These are phyloP conservation scores for Cydia amplana DNA, from an alignment of 1,140 invertebrate genomes.

Conservation along the genomic window DNA sequence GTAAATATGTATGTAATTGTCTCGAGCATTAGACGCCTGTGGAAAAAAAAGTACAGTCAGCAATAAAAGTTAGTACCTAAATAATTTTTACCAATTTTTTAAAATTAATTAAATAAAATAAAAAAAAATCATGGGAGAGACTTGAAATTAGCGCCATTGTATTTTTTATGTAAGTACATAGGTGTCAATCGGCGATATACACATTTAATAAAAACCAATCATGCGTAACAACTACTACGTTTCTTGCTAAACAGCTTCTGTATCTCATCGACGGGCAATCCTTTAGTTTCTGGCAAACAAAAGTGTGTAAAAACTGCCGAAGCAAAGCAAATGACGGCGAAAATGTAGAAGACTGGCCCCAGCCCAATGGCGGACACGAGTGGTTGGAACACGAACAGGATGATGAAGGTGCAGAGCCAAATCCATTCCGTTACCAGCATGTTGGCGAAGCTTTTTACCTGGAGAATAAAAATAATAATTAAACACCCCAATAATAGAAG, in stretches of 20 bases:
- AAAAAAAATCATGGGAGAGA: too few species aligned
- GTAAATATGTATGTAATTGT: too few species aligned
- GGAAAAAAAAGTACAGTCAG: too few species aligned
- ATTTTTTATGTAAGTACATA: too few species aligned
- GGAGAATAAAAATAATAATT: slow-evolving; percentile 30
- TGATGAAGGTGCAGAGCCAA: slow-evolving; percentile 50
- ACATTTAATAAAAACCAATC: not conserved
- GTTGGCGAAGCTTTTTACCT: slow-evolving; percentile 51
- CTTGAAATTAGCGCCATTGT: too few species aligned
- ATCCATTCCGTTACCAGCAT: slow-evolving; percentile 49
- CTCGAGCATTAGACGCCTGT: too few species aligned
- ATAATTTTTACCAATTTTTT: too few species aligned
- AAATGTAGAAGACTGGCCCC: slow-evolving; percentile 76
- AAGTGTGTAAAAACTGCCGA: slow-evolving; percentile 74
- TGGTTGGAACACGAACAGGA: slow-evolving; percentile 55
- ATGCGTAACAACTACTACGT: slow-evolving; percentile 37
- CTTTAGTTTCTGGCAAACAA: slow-evolving; percentile 85
- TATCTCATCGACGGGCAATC: slow-evolving; percentile 83
- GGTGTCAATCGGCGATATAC: too few species aligned
- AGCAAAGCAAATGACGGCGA: slow-evolving; percentile 66
- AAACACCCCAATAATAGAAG: too few species aligned
- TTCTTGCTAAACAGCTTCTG: slow-evolving; percentile 41
- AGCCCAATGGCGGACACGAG: slow-evolving; percentile 74
- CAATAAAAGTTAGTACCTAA: too few species aligned
- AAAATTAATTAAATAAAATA: too few species aligned